A percentile compares a stretch with the other conserved stretches of the same genome.
These are phyloP conservation scores for Pachyramphus minor DNA, from an alignment of 2,113 vertebrate species.

Conservation along the genomic window DNA sequence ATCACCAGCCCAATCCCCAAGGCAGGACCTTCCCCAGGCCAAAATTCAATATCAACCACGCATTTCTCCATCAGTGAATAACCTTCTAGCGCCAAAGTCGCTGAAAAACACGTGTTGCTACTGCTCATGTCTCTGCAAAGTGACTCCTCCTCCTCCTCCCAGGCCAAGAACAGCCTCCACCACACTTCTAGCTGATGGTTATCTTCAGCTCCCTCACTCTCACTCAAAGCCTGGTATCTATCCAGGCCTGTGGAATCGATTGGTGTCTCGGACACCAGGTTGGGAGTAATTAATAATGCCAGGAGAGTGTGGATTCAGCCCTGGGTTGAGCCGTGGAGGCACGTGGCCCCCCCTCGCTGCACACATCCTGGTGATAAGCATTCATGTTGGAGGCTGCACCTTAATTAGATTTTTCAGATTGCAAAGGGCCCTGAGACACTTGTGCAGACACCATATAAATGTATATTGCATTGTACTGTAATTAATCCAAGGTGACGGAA, in stretches of 20 bases:
- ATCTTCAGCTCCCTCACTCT: constrained; percentile 20
- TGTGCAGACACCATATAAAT: constrained; percentile 44
- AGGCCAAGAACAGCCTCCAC: background rate
- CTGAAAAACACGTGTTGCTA: background rate
- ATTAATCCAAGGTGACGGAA: constrained; percentile 58
- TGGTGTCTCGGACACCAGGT: constrained; percentile 2
- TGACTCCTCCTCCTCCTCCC: background rate
- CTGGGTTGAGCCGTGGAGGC: constrained; percentile 8
- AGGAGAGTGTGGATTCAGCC: constrained; percentile 17
- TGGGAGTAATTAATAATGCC: constrained; percentile 66
- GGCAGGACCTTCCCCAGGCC: background rate
- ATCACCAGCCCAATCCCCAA: background rate
- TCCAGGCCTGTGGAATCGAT: constrained; percentile 44
- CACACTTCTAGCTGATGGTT: background rate
- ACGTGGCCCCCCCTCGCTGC: background rate
- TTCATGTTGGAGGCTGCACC: constrained; percentile 54
- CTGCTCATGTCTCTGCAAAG: background rate
- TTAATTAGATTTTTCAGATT: constrained; percentile 63
- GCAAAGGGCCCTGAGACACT: constrained; percentile 39
- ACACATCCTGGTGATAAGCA: constrained; percentile 43
- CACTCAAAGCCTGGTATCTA: background rate
- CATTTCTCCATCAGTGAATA: background rate
- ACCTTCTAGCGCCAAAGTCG: background rate
- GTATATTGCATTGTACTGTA: constrained; percentile 55
- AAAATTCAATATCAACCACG: rapidly evolving